Evolutionary conservation across 1,140 invertebrate genomes (phyloP).

Genomic region (Epicauta chinensis): DNA sequence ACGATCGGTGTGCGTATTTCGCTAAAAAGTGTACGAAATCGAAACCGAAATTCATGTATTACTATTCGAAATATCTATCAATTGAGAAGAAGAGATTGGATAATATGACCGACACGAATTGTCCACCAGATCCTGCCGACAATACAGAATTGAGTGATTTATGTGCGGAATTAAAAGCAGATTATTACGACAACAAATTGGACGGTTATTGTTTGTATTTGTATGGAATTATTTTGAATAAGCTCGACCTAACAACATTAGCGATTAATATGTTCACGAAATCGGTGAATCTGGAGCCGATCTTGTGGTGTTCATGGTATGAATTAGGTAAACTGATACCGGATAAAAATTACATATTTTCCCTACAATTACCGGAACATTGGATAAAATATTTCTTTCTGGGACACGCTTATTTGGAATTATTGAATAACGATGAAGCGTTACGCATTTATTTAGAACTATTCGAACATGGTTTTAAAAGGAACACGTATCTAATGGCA

Average conservation of each 20-base stretch:
- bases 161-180: conserved; percentile 50
- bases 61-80: conserved; percentile 81
- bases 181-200: conserved; percentile 56
- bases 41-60: conserved; percentile 71
- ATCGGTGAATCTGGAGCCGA: conserved; percentile 68
- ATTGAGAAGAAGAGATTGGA: conserved; percentile 84
- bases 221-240: conserved; percentile 87
- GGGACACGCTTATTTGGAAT: conserved; percentile 83
- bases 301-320: conserved; percentile 90
- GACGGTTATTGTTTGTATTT: conserved; percentile 88
- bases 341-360: conserved; percentile 65
- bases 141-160: conserved; percentile 52
- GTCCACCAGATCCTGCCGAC: conserved; percentile 57
- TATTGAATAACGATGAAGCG: conserved; percentile 87
- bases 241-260: conserved; percentile 68
- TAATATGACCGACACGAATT: conserved; percentile 70
- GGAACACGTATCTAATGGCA: conserved; percentile 84
- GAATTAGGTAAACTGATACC: conserved; percentile 82
- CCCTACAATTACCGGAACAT: conserved; percentile 71
- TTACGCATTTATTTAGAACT: conserved; percentile 74
- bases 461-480: conserved; percentile 72
- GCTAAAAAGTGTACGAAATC: conserved; percentile 60
- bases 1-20: conserved; percentile 83
- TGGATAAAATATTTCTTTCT: conserved; percentile 95
- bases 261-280: conserved; percentile 74